Base-by-base conservation (phyloP, 2,888 invertebrate genomes). In the Leucozona laternaria region DNA sequence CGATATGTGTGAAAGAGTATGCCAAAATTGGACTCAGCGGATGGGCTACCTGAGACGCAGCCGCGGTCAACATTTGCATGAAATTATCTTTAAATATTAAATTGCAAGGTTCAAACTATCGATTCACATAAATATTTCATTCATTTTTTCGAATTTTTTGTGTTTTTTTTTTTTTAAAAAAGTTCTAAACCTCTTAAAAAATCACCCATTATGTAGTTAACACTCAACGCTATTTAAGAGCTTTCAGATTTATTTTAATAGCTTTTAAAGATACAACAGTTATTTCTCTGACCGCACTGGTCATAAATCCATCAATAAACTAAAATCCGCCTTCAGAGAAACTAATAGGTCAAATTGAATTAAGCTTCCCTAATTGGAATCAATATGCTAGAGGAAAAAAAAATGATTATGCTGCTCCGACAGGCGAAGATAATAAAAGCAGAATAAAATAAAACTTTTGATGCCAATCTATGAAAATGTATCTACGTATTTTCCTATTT, bases 331-430 rank as follows among this genome's bases (percentile, higher is more conserved):
- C 43, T 64, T 28, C 40, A 25, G 17, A n/a, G 10, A 55, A 70
- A 55, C 25, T 25, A 25, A 25, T 25, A 25, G 25, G n/a, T 55
- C n/a, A 53, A 70, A 55, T 70, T 11, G 68, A 68, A 79, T 60
- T 28, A 64, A 62, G 70, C 72, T 75, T 79, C 45, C 55, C 68
- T 57, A 83, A 79, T 79, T 75, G 50, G 55, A 62, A 48, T 80
- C 80, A 76, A 70, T 81, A 43, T 22, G 48, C 7, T n/a, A 28
- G 13, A 53, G 8, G 2, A 13, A 50, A 53, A 53, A n/a, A n/a
- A n/a, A n/a, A n/a, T n/a, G n/a, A 53, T 53, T 53, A 53, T 53
- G 17, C 34, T n/a, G n/a, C 28, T 15, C 25, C 58, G 31, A 22
- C 45, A 17, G 48, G 40, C 31, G 20, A 5, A 64, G 34, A 64